A percentile compares a stretch with the other conserved stretches of the same genome.
These are phyloP conservation scores for Antennarius maculatus DNA, from an alignment of 2,797 vertebrate genomes.

Conservation along the genomic window DNA sequence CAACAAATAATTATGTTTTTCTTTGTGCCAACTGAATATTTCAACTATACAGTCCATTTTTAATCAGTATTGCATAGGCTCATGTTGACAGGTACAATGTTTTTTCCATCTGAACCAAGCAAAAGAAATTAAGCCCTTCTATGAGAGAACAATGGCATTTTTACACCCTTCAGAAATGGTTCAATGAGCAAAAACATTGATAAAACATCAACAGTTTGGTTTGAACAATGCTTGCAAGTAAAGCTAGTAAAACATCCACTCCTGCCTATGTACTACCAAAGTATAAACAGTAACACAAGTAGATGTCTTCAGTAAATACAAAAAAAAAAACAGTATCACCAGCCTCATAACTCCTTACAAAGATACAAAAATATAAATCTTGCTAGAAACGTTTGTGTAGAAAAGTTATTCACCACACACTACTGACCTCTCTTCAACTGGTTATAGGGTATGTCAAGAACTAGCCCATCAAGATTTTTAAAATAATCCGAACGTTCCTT, in stretches of 20 bases:
- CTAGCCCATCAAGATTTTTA: constrained; percentile 20
- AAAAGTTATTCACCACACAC: constrained; percentile 47
- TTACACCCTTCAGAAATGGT: constrained; percentile 5
- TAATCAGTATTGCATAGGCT: constrained; percentile 24
- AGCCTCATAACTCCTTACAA: constrained; percentile 27
- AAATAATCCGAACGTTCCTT: constrained; percentile 11
- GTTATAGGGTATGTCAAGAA: constrained; percentile 9
- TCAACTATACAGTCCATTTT: constrained; percentile 1
- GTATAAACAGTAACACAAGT: constrained; percentile 22
- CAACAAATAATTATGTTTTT: not conserved
- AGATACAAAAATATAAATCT: constrained; percentile 64
- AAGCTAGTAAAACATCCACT: constrained; percentile 48
- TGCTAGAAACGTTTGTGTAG: constrained; percentile 51
- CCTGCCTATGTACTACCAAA: constrained; percentile 20
- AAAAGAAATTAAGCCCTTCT: constrained; percentile 6
- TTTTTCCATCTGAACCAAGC: constrained; percentile 23
- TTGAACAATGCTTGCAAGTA: constrained; percentile 30
- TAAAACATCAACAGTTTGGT: constrained; percentile 25
- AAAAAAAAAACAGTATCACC: constrained; percentile 36
- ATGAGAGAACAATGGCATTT: not conserved
- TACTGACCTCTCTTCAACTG: constrained; percentile 20
- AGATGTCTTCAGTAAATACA: constrained; percentile 35
- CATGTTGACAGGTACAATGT: constrained; percentile 13
- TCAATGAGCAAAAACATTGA: constrained; percentile 6
- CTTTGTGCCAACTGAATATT: not conserved